Base-by-base conservation (phyloP, 2,888 invertebrate genomes). In the Punctoribates punctum region DNA sequence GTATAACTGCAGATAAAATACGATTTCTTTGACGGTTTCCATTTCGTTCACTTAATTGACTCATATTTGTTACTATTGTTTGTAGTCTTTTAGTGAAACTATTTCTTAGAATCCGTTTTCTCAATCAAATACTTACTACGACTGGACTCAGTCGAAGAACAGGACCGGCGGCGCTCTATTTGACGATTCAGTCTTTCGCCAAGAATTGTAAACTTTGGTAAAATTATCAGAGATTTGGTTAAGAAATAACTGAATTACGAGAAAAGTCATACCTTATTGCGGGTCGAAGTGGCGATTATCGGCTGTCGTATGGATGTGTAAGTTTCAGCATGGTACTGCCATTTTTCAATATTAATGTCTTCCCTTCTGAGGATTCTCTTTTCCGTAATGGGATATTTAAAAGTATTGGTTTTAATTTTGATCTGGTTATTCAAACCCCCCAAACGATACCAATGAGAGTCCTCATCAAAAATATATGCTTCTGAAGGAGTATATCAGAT, bases 1-100 rank as follows among this genome's bases (percentile, higher is more conserved):
- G 80, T 70, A 82, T 80, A 76, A 81, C 79, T 48, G 48, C 48
- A 75, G 82, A 81, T 3, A 60, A 20, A 3, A 60, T 13, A 6
- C 23, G 60, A 60, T 60, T 60, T 23, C 23, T 60, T 11, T 25
- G 23, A 13, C 60, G 25, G 20, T 11, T 25, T 9, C 25, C 11
- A 23, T 48, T 9, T 4, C n/a, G 48, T 48, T 20, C 9, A 60
- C 60, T 60, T 23, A 60, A 60, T 60, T 60, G 60, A 60, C 60
- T 60, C 60, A 60, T 23, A 60, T 20, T 60, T 60, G 60, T 60
- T 60, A 23, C 60, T 23, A 60, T 4, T 60, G 34, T 51, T 60
- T 60, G 20, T 13, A 60, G 23, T 60, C 60, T 11, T 11, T 60
- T 60, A 60, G 9, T 60, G 6, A 11, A 11, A 54, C 17, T n/a